These are phyloP conservation scores for Plebejus argus DNA, from an alignment of 2,888 invertebrate genomes.

Conservation along the genomic window DNA sequence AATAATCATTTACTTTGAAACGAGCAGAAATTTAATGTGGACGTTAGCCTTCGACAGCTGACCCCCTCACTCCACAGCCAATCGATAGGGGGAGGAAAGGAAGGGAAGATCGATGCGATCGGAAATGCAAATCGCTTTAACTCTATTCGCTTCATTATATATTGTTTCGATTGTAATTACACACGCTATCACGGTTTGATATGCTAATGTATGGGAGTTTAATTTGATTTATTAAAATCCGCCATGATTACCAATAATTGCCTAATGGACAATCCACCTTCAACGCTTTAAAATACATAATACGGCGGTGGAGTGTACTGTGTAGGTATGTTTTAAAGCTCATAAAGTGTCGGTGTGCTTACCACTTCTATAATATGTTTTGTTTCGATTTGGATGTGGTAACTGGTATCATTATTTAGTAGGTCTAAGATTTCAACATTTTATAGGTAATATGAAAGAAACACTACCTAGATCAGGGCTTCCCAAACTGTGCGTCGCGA, in stretches of 20 bases:
- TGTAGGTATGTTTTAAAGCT: neutral
- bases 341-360: neutral
- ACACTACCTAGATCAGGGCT: neutral
- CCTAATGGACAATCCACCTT: neutral
- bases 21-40: slow-evolving; percentile 54
- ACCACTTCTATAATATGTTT: neutral
- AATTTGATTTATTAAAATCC: slow-evolving; percentile 36
- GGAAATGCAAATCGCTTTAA: slow-evolving; percentile 71
- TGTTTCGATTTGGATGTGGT: neutral
- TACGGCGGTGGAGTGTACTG: too few species aligned
- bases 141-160: slow-evolving; percentile 68
- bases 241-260: slow-evolving; percentile 27
- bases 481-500: too few species aligned
- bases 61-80: slow-evolving; percentile 48
- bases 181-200: slow-evolving; percentile 67
- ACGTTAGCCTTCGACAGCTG: slow-evolving; percentile 52
- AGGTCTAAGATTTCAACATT: neutral
- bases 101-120: slow-evolving; percentile 55
- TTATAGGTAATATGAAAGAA: neutral
- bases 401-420: neutral
- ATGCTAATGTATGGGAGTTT: slow-evolving; percentile 62
- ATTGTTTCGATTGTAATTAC: slow-evolving; percentile 69
- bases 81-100: slow-evolving; percentile 51
- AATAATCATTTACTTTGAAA: slow-evolving; percentile 74
- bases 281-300: slow-evolving; percentile 5